Evolutionary conservation across 2,888 invertebrate genomes (phyloP).

Genomic region (Drosophila conformis): DNA sequence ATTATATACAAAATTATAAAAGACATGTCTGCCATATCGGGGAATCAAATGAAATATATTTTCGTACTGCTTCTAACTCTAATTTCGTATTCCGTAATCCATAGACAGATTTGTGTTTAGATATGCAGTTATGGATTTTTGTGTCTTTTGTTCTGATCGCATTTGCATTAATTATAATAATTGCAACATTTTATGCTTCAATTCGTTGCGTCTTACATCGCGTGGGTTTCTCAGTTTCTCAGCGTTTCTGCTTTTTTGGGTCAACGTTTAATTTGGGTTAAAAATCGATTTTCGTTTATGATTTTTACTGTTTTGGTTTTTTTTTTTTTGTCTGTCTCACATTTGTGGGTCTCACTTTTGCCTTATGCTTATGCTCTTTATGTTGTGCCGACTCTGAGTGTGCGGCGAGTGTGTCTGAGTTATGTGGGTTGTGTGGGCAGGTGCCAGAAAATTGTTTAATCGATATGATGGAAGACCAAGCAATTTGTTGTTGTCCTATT

Average conservation of each 20-base stretch:
- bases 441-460: slow-evolving; percentile 61
- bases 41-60: not conserved
- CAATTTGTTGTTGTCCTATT: slow-evolving; percentile 54
- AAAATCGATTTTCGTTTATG: slow-evolving; percentile 78
- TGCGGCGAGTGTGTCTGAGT: slow-evolving; percentile 19
- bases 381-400: slow-evolving; percentile 27
- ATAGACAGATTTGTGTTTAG: not conserved
- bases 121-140: not conserved
- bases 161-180: slow-evolving; percentile 77
- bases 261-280: slow-evolving; percentile 75
- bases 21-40: not conserved
- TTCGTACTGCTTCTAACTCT: not conserved
- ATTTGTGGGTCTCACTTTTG: slow-evolving; percentile 36
- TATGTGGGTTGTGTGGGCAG: slow-evolving; percentile 32
- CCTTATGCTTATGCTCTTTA: slow-evolving; percentile 29
- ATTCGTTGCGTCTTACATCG: slow-evolving; percentile 43
- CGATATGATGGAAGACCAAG: slow-evolving; percentile 57
- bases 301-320: slow-evolving; percentile 34
- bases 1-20: not conserved
- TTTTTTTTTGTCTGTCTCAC: slow-evolving; percentile 17
- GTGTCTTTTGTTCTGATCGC: slow-evolving; percentile 29
- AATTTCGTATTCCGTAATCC: not conserved
- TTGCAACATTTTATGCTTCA: slow-evolving; percentile 71
- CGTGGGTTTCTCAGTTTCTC: slow-evolving; percentile 43
- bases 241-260: slow-evolving; percentile 55